Conservation (phyloP, 2,888 invertebrate genomes). For the Xanthia togata region DNA sequence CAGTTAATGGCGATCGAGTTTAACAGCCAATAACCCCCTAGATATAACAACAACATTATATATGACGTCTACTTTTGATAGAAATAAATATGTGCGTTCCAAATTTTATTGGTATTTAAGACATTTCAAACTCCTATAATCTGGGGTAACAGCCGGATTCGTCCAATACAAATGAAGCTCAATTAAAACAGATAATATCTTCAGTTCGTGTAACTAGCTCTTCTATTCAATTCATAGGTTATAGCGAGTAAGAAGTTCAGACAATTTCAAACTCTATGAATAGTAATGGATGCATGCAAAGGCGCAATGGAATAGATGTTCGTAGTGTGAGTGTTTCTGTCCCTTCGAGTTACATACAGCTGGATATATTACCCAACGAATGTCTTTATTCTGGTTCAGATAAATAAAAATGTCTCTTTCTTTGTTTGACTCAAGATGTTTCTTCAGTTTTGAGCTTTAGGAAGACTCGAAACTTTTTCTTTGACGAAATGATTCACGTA, state of each 20-base stretch:
- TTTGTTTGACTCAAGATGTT: conserved; percentile 26
- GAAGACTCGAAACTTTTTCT: neutral
- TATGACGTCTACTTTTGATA: neutral
- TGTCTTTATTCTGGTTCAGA: neutral
- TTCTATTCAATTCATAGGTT: conserved; percentile 68
- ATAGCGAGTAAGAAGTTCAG: conserved; percentile 68
- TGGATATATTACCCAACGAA: conserved; percentile 29
- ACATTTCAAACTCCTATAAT: conserved; percentile 21
- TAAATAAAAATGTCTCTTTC: conserved; percentile 4
- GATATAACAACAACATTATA: conserved; percentile 23
- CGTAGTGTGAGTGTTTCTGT: conserved; percentile 42
- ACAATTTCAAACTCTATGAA: conserved; percentile 72
- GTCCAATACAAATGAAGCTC: conserved; percentile 21
- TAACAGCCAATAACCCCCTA: conserved; percentile 23
- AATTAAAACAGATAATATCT: conserved; percentile 34
- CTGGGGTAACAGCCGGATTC: neutral
- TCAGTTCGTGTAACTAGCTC: conserved; percentile 17
- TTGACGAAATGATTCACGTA: conserved; percentile 1
- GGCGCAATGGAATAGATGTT: conserved; percentile 64
- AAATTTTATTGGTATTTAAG: conserved; percentile 4
- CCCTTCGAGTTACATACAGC: conserved; percentile 27
- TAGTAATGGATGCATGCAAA: conserved; percentile 67
- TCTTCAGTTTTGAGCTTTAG: conserved; percentile 4
- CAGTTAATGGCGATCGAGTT: conserved; percentile 39
- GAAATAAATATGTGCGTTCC: neutral